Percentiles rank a stretch among this genome's conserved stretches.
phyloP scores from a whole-genome alignment of 2,888 invertebrate genomes.

The Synanthedon andrenaeformis region DNA sequence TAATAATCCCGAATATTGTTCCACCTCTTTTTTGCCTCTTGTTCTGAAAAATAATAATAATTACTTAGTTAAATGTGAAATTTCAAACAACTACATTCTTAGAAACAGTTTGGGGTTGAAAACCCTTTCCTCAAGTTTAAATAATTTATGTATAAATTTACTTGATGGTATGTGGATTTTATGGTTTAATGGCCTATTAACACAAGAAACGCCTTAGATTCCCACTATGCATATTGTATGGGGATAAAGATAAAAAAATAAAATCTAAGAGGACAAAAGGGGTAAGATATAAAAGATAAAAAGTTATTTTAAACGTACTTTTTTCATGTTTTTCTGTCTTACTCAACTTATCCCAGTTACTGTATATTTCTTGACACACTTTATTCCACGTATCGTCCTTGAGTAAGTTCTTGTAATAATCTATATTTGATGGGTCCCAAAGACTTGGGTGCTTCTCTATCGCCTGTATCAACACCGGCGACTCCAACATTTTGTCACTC shows the following conservation, averaged over 20 bases:
- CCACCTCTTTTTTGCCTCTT: not conserved
- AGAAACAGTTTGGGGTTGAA: no score
- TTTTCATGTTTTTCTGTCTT: not conserved
- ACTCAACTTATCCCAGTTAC: not conserved
- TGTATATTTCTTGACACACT: not conserved
- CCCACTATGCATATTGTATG: no score
- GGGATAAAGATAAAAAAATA: no score
- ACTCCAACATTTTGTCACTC: not conserved
- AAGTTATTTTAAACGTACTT: not conserved
- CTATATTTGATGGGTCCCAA: not conserved
- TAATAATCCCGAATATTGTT: not conserved
- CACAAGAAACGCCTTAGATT: no score
- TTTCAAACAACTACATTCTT: not conserved
- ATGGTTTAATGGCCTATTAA: no score
- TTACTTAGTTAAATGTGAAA: not conserved
- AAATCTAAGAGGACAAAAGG: no score
- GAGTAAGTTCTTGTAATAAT: not conserved
- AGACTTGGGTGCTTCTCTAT: not conserved
- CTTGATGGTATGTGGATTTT: no score
- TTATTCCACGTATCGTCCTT: not conserved
- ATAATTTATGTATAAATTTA: no score
- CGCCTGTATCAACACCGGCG: not conserved
- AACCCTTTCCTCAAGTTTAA: no score
- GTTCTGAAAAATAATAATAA: not conserved
- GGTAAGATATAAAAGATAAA: no score